A percentile compares a stretch with the other conserved stretches of the same genome.
phyloP scores from a whole-genome alignment of 92 coral and sea anemone species.

The Bergia puertoricense region DNA sequence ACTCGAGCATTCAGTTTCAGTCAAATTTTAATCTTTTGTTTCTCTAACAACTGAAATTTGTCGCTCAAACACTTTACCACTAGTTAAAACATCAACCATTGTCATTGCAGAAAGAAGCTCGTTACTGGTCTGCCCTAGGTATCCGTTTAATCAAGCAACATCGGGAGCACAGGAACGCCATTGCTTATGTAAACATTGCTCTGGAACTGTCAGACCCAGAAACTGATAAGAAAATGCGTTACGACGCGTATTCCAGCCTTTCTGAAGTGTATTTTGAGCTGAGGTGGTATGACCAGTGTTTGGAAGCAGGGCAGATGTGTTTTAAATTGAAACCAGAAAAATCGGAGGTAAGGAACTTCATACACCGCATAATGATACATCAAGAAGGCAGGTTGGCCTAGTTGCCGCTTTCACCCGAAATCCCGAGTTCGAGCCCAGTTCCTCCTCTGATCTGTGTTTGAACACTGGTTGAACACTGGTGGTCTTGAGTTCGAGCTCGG shows the following conservation, averaged over 20 bases:
- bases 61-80: not conserved
- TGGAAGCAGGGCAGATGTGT: slow-evolving; percentile 41
- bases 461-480: no score
- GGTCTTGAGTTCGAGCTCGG: no score
- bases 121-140: slow-evolving; percentile 20
- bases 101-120: slow-evolving; percentile 37
- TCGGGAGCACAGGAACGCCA: slow-evolving; percentile 46
- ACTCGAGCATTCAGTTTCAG: no score
- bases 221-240: slow-evolving; percentile 22
- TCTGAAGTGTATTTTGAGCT: slow-evolving; percentile 27
- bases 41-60: not conserved
- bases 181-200: slow-evolving; percentile 52
- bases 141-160: not conserved
- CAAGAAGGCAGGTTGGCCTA: no score
- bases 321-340: slow-evolving; percentile 60
- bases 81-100: not conserved
- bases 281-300: slow-evolving; percentile 31
- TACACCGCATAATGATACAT: not conserved
- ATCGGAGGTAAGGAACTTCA: slow-evolving; percentile 62
- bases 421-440: no score
- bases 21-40: no score
- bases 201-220: slow-evolving; percentile 61
- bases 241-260: slow-evolving; percentile 34
- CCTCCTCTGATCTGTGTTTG: no score
- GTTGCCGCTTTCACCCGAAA: no score